Conservation (phyloP, 2,113 vertebrate species). For the Leptodactylus fuscus region DNA sequence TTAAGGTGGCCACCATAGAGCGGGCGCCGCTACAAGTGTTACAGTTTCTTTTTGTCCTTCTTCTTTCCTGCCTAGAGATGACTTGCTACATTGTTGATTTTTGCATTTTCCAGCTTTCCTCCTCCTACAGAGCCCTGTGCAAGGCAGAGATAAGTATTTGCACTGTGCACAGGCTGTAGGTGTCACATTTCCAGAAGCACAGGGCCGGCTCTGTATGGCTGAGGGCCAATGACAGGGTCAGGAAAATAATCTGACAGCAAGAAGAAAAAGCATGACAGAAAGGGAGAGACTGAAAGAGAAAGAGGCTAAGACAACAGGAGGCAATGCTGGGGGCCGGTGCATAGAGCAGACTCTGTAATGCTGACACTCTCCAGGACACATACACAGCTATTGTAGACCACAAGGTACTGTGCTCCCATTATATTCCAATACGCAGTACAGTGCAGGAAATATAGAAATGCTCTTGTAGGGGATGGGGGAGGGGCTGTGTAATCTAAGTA, state of each 20-base stretch:
- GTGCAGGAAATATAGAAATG: not conserved
- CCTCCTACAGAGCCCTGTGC: not conserved
- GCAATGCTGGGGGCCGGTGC: not conserved
- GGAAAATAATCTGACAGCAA: conserved; percentile 1
- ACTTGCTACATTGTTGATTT: not conserved
- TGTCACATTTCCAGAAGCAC: conserved; percentile 47
- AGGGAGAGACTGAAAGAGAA: not conserved
- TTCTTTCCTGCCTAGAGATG: no score
- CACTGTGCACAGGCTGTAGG: conserved; percentile 5
- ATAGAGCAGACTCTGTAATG: not conserved
- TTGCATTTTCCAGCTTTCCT: not conserved
- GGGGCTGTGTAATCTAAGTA: not conserved
- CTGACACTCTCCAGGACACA: not conserved
- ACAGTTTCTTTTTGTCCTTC: no score
- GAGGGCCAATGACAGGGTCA: not conserved
- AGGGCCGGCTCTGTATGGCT: conserved; percentile 14
- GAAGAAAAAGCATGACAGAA: not conserved
- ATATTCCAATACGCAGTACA: not conserved
- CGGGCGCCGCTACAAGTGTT: no score
- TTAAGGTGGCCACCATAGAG: no score
- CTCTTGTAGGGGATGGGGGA: not conserved
- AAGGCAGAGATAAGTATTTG: conserved; percentile 9
- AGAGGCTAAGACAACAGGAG: conserved; percentile 38
- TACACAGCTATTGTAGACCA: not conserved
- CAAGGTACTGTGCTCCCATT: not conserved